Evolutionary conservation across 2,888 invertebrate species (phyloP).

Genomic region (Scaptomyza tumidula): DNA sequence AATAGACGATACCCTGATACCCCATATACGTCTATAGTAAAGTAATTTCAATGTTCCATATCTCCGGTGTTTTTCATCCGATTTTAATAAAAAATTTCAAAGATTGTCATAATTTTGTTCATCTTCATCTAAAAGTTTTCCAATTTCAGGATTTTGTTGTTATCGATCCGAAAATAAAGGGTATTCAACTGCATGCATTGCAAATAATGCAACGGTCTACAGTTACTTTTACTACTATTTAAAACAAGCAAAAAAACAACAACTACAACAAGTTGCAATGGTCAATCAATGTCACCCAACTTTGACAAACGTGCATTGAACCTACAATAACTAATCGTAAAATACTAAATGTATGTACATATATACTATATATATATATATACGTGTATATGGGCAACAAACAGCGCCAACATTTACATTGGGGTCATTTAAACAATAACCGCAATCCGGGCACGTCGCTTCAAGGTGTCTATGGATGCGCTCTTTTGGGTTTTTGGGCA

Average conservation of each 20-base stretch:
- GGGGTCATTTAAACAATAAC: conserved; percentile 46
- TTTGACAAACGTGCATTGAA: conserved; percentile 55
- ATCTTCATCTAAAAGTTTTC: too few relatives aligned
- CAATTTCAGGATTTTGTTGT: too few relatives aligned
- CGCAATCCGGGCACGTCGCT: conserved; percentile 32
- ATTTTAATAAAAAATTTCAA: too few relatives aligned
- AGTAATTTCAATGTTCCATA: too few relatives aligned
- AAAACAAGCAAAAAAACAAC: too few relatives aligned
- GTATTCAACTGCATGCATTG: conserved; percentile 8
- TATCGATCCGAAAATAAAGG: too few relatives aligned
- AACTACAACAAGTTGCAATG: not conserved
- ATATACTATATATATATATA: not conserved
- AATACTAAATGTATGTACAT: not conserved
- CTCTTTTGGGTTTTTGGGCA: conserved; percentile 4
- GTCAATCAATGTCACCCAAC: conserved; percentile 35
- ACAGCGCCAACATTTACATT: conserved; percentile 33
- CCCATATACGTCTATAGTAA: too few relatives aligned
- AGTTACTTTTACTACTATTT: conserved; percentile 7
- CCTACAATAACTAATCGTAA: conserved; percentile 12
- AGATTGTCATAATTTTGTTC: too few relatives aligned
- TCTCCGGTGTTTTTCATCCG: too few relatives aligned
- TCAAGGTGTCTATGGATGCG: not conserved
- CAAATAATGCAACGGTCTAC: not conserved
- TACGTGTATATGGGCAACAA: conserved; percentile 4
- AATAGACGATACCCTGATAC: too few relatives aligned